Evolutionary conservation across 1,140 invertebrate genomes (phyloP).

Genomic region (Mylabris phalerata): DNA sequence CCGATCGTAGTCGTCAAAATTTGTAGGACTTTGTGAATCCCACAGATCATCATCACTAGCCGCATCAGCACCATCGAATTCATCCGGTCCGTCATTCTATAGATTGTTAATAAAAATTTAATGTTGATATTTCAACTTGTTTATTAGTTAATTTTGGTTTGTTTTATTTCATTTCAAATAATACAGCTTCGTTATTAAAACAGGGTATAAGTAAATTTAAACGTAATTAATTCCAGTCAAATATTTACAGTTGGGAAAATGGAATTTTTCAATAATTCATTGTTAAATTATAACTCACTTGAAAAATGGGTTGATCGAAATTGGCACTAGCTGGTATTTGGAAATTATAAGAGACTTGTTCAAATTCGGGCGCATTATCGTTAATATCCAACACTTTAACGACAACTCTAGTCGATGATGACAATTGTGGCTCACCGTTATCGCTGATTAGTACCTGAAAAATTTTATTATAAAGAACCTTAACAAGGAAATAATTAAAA

Average conservation of each 20-base stretch:
- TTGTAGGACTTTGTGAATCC: constrained; percentile 52
- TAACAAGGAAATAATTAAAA: too few relatives aligned
- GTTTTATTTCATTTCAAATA: too few relatives aligned
- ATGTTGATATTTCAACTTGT: background rate
- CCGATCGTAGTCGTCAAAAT: constrained; percentile 42
- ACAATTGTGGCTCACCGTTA: constrained; percentile 64
- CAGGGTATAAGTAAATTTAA: too few relatives aligned
- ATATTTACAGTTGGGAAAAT: too few relatives aligned
- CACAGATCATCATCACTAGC: constrained; percentile 56
- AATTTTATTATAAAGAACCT: background rate
- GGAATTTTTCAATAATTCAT: too few relatives aligned
- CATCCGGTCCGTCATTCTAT: constrained; percentile 36
- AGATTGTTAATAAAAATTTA: constrained; percentile 21
- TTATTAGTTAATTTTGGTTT: too few relatives aligned
- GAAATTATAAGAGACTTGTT: constrained; percentile 73
- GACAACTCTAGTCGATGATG: constrained; percentile 76
- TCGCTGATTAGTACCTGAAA: constrained; percentile 69
- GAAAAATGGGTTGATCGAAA: constrained; percentile 55
- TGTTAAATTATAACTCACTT: constrained; percentile 44
- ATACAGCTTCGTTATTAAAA: too few relatives aligned
- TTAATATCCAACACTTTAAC: constrained; percentile 78
- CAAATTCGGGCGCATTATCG: constrained; percentile 76
- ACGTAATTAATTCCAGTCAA: too few relatives aligned
- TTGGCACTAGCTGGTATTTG: constrained; percentile 59
- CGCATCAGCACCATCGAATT: constrained; percentile 45